These are phyloP conservation scores for Drosophila sturtevanti DNA, from an alignment of 1,140 invertebrate genomes.

Conservation along the genomic window DNA sequence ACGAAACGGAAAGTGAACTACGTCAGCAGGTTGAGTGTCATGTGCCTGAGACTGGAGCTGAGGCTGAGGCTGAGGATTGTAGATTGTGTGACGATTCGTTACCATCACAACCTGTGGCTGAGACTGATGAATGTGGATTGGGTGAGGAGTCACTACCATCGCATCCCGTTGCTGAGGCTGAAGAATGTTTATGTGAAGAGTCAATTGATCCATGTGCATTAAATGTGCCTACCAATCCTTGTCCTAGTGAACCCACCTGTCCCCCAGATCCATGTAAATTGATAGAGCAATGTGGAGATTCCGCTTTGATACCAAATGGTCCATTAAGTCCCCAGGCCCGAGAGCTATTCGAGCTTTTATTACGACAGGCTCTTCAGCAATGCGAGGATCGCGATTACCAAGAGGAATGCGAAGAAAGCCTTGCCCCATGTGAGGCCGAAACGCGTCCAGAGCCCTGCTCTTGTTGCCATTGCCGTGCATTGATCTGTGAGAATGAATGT, in stretches of 20 bases:
- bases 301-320: not conserved
- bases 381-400: constrained; percentile 1
- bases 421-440: not conserved
- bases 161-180: not conserved
- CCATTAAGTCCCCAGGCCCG: constrained; percentile 22
- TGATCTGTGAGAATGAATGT: constrained; percentile 59
- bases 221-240: not conserved
- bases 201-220: not conserved
- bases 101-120: not conserved
- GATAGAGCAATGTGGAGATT: not conserved
- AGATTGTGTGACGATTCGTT: not conserved
- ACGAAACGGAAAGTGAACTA: not conserved
- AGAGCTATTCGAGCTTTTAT: constrained; percentile 25
- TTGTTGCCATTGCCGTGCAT: constrained; percentile 68
- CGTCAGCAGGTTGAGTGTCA: not conserved
- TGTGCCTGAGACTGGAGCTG: not conserved
- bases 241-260: not conserved
- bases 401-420: not conserved
- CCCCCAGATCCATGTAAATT: constrained; percentile 1
- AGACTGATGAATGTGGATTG: not conserved
- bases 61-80: not conserved
- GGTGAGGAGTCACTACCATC: not conserved
- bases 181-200: constrained; percentile 13
- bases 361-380: constrained; percentile 30
- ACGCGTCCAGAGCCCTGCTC: constrained; percentile 16